Evolutionary conservation across 2,888 invertebrate genomes (phyloP).

Genomic region (Leptopterna dolabrata): DNA sequence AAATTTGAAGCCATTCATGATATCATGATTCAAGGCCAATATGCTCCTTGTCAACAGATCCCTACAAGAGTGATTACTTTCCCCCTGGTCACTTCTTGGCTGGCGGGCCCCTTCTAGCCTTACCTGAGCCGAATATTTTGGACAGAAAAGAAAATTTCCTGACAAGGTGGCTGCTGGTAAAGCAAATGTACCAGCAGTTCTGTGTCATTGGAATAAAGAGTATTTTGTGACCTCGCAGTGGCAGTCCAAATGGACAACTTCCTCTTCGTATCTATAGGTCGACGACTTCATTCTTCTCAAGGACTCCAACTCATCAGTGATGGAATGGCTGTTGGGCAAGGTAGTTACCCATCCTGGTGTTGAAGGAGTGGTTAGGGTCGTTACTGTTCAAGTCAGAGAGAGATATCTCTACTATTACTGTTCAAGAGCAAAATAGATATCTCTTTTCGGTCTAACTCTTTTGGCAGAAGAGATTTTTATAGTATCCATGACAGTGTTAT

Average conservation of each 20-base stretch:
- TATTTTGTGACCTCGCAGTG: constrained; percentile 51
- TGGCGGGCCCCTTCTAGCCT: constrained; percentile 58
- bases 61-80: constrained; percentile 60
- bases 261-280: constrained; percentile 18
- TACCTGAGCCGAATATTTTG: constrained; percentile 62
- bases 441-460: too few relatives aligned
- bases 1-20: constrained; percentile 64
- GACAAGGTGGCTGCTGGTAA: constrained; percentile 60
- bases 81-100: constrained; percentile 65
- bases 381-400: background rate
- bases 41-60: constrained; percentile 62
- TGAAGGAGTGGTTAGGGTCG: background rate
- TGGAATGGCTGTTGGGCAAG: background rate
- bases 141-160: constrained; percentile 57
- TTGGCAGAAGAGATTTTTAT: too few relatives aligned
- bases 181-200: constrained; percentile 57
- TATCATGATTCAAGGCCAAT: constrained; percentile 65
- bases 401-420: too few relatives aligned
- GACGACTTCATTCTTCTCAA: constrained; percentile 50
- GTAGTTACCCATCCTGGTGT: constrained; percentile 4
- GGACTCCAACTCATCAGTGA: background rate
- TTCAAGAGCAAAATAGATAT: too few relatives aligned
- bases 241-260: constrained; percentile 49
- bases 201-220: constrained; percentile 60
- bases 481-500: too few relatives aligned